Conservation (phyloP, 1,140 invertebrate species). For the Drosophila takahashii region DNA sequence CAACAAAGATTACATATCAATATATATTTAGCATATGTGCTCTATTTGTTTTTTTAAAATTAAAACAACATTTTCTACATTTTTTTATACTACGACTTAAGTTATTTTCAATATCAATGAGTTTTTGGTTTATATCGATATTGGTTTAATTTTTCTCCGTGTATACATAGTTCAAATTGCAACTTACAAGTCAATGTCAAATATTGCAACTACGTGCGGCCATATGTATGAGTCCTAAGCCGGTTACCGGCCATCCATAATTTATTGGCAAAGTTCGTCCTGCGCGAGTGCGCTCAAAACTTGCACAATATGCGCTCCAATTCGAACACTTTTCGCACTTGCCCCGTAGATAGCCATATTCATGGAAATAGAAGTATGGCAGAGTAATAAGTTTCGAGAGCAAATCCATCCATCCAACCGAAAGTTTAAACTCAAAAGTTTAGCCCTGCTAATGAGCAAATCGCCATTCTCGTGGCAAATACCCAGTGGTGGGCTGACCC, state of each 20-base stretch:
- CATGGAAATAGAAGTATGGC: conserved; percentile 28
- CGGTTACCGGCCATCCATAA: conserved; percentile 56
- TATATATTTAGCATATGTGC: no score
- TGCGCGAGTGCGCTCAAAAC: conserved; percentile 57
- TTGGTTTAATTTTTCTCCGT: neutral
- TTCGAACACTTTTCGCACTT: conserved; percentile 62
- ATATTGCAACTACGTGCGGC: conserved; percentile 10
- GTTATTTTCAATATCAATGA: no score
- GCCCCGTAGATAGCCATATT: conserved; percentile 12
- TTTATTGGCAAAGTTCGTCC: conserved; percentile 73
- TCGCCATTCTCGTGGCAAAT: conserved; percentile 4
- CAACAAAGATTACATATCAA: no score
- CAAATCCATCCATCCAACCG: conserved; percentile 36
- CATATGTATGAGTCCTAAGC: conserved; percentile 41
- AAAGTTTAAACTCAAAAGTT: conserved; percentile 53
- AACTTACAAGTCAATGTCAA: conserved; percentile 24
- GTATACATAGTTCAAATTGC: conserved; percentile 8
- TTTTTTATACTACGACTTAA: no score
- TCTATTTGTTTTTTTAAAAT: no score
- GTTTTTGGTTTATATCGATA: no score
- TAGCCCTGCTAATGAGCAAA: conserved; percentile 53
- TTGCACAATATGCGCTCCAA: conserved; percentile 64
- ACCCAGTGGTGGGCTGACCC: neutral
- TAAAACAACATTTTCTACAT: no score
- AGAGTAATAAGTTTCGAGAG: conserved; percentile 57